Evolutionary conservation across 2,113 vertebrate species (phyloP), one percentile per base, ranked within the genome.

Genomic region (Pluvialis apricaria): DNA sequence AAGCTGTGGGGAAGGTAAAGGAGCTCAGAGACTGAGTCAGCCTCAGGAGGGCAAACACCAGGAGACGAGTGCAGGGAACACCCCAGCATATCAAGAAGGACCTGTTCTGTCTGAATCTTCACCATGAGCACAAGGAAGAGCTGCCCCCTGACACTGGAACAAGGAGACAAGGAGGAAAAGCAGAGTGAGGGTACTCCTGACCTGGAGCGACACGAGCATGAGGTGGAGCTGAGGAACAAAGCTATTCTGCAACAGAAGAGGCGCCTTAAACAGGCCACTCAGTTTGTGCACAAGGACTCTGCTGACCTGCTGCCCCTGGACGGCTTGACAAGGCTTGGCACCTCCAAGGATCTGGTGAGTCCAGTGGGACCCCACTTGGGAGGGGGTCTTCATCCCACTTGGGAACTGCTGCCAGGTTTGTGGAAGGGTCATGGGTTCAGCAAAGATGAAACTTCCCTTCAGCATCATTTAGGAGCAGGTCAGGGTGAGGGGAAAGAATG

Each of bases 241-340:
- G 99, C 99, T 90, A 98, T 98, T 95, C 98, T 99, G 97, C 98
- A 99, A 95, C 99, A 99, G 98, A 99, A 99, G 96, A 98, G 99
- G 45, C 98, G 98, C 32, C 99, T 99, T 78, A 99, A 99, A 91
- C 99, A 99, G 97, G 99, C 99, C 95, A 99, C 98, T 28, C 99
- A 99, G 98, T 99, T 99, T 96, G 98, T 98, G 34, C 99, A 99
- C 98, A 99, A 99, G 98, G 99, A 99, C 98, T 99, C 99, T 0
- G 99, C 99, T 25, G 99, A 99, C 97, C 98, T 99, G 96, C 99
- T 99, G 90, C 99, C 99, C 77, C 98, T 99, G 98, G 99, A 99
- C 4, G 98, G 99, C 51, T 98, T 99, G 83, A 99, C 99, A 97
- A 98, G 99, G 91, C 98, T 99, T 40, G 99, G 99, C 68, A 99